Conservation (phyloP, 2,113 vertebrate genomes). For the Lepisosteus oculatus region DNA sequence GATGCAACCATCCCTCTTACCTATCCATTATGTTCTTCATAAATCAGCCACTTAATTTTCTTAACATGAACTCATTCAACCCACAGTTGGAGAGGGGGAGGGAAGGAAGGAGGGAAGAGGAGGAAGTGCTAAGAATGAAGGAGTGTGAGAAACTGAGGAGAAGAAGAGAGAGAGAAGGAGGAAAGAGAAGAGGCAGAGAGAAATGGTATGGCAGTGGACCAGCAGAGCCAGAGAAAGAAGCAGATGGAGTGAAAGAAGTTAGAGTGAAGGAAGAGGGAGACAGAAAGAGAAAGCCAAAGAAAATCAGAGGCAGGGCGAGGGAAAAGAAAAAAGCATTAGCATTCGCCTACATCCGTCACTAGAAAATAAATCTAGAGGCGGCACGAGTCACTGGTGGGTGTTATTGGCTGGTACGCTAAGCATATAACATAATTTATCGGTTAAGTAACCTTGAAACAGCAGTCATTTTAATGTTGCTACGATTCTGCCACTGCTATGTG, state of each 20-base stretch:
- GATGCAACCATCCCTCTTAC: background rate
- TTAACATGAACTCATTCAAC: background rate
- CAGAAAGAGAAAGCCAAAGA: slow-evolving; percentile 4
- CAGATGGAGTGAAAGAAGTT: too few relatives aligned
- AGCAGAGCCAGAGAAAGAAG: too few relatives aligned
- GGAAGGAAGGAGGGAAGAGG: background rate
- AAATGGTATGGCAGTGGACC: background rate
- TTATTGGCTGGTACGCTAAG: slow-evolving; percentile 36
- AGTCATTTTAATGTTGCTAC: slow-evolving; percentile 10
- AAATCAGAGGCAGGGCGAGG: slow-evolving; percentile 3
- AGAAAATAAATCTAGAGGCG: slow-evolving; percentile 34
- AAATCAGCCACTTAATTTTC: slow-evolving; percentile 4
- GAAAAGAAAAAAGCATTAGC: slow-evolving; percentile 2
- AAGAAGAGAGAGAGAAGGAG: background rate
- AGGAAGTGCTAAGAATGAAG: too few relatives aligned
- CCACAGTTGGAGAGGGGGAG: background rate
- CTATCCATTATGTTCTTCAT: slow-evolving; percentile 2
- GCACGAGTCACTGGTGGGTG: slow-evolving; percentile 36
- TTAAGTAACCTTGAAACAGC: slow-evolving; percentile 47
- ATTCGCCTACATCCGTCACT: background rate
- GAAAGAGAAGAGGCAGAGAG: slow-evolving; percentile 13
- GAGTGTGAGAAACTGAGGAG: background rate
- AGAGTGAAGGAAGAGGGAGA: background rate
- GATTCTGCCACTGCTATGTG: background rate
- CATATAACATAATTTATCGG: slow-evolving; percentile 41